Base-by-base conservation (phyloP, 2,797 vertebrate species). In the Gambelia wislizenii region DNA sequence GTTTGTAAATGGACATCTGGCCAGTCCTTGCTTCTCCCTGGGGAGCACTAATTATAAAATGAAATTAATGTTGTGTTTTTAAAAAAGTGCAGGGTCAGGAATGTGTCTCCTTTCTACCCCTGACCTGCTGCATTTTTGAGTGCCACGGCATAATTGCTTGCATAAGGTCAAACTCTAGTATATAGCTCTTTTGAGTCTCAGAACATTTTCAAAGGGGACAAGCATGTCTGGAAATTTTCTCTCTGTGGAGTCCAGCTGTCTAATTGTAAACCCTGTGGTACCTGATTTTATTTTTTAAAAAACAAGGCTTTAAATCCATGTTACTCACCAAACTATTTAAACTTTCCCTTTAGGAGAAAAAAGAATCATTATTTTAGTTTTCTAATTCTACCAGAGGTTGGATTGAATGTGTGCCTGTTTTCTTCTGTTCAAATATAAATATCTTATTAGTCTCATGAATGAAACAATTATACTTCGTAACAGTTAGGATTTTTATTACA, bases 21-120 rank as follows among this genome's bases (percentile, higher is more conserved):
- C 20, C 22, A n/a, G 69, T 27, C 56, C 36, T 49, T 67, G 52
- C 47, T 86, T 13, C 70, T 86, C 88, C 59, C 56, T 75, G 78
- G 70, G 36, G 84, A 86, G 59, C 88, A 75, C 42, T 82, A 54
- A 82, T 86, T 89, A 59, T 72, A 86, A 82, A 89, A 89, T 82
- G 69, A 89, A 89, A 84, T 82, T 64, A 74, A 85, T 69, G 27
- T 67, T 64, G 77, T 64, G 64, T 89, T 85, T 88, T 86, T 59
- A 85, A 18, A 25, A 67, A 89, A 89, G 78, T 82, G 44, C 84
- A 89, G 86, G 84, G 88, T 89, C 84, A 89, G 69, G 88, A 89
- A 89, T 89, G 84, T 89, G 84, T 67, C 88, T 89, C 69, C 56
- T 76, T 64, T 44, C 36, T 27, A 78, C 84, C 44, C 69, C 44